These are phyloP conservation scores for Ariopsis seemanni DNA, from an alignment of 2,113 vertebrate genomes.

Conservation along the genomic window DNA sequence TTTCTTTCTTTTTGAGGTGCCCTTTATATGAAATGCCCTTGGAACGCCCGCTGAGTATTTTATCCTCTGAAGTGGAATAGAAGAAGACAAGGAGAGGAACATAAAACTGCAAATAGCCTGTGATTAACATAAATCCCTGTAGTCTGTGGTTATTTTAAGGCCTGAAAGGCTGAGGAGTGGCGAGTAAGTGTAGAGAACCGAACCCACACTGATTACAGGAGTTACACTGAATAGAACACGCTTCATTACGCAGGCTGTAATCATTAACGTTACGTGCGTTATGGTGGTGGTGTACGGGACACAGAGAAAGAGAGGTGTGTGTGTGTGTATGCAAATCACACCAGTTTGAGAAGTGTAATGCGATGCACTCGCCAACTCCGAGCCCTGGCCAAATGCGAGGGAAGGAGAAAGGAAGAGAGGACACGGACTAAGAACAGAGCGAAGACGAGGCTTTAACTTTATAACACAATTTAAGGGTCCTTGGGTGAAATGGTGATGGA, in stretches of 20 bases:
- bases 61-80: not conserved
- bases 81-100: not conserved
- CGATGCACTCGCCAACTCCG: conserved; percentile 37
- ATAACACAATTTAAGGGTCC: not conserved
- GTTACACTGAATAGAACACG: conserved; percentile 17
- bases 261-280: conserved; percentile 57
- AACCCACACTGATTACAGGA: not conserved
- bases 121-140: not conserved
- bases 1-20: not conserved
- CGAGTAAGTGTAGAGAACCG: not conserved
- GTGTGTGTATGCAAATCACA: conserved; percentile 18
- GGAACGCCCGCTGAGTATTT: not conserved
- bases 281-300: not conserved
- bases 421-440: not conserved
- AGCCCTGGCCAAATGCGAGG: conserved; percentile 20
- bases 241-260: conserved; percentile 48
- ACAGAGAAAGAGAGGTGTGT: conserved; percentile 19
- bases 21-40: not conserved
- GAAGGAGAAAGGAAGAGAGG: not conserved
- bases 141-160: not conserved
- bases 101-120: not conserved
- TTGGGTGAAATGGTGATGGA: not conserved
- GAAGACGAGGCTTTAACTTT: not conserved
- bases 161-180: not conserved
- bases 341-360: conserved; percentile 41